Base-by-base conservation (phyloP, 1,140 invertebrate species). In the Neuroterus valhalla region DNA sequence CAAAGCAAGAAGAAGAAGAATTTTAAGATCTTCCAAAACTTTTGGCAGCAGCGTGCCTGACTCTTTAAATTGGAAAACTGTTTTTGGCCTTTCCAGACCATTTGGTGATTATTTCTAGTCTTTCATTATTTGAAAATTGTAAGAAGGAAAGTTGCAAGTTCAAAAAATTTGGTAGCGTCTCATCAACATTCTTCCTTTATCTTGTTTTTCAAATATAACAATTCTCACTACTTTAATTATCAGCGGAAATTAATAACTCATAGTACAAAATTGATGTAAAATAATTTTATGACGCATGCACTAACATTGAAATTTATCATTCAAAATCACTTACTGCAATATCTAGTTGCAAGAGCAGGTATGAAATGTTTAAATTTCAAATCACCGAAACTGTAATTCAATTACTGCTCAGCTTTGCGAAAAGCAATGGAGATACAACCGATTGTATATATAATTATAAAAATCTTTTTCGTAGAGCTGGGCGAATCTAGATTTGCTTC, bases 381-480 rank as follows among this genome's bases (percentile, higher is more conserved):
- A 11, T 3, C 48, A 10, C 14, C 31, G 31, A 5, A 38, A 10
- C 31, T 10, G 31, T 38, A 38, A 38, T 8, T 38, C 10, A 8
- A 38, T 8, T 8, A 38, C 6, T 38, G 31, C 31, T 8, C 4
- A 38, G 31, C 31, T 38, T 38, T 6, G 31, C 31, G 6, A 38
- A 38, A 38, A 8, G 6, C 31, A 38, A 38, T 38, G 31, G 31
- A 38, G 31, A 38, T 38, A 38, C 31, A 62, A 62, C n/a, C 55
- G 31, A 62, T 62, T 62, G 55, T 62, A 62, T 62, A 23, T 62
- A 62, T 15, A 31, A 31, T 26, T 62, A 62, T 62, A 62, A 31
- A 12, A 14, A 62, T 38, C 31, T 38, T 38, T 8, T 38, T 38
- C 31, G 31, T 10, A 38, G 6, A 38, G 10, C 0, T 0, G 31